Evolutionary conservation across 2,888 invertebrate genomes (phyloP), one percentile per base, ranked within the genome.

Genomic region (Epirrhoe alternata): DNA sequence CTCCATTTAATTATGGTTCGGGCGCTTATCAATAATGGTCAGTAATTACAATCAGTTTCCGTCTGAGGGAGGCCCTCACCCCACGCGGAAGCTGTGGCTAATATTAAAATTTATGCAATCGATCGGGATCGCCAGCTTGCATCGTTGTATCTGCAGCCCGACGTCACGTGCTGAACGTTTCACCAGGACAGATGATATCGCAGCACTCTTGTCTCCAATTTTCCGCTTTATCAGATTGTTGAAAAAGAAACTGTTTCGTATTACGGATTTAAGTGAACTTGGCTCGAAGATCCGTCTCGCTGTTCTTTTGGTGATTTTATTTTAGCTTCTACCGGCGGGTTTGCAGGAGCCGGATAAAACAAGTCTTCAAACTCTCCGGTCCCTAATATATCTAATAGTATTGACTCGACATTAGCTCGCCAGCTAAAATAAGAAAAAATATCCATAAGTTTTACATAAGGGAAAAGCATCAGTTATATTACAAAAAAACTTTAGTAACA

Each of bases 21-120:
- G 82, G 80, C 74, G 83, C 78, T 83, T 84, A 85, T 85, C 83
- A 84, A 83, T 85, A 80, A 84, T 82, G 77, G 78, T 74, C 77
- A 77, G 78, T 81, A 84, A 87, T 86, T 84, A 76, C 72, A 74
- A 73, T 70, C 74, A 68, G 72, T 73, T 73, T 74, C 52, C 63
- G 56, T 57, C 57, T 62, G 58, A 66, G 64, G 66, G 71, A 64
- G 64, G 69, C 54, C 47, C 47, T 47, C 47, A 14, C 16, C 47
- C 47, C 16, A 47, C 52, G 68, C 60, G 69, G 70, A 60, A 65
- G 64, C 70, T 68, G 72, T 70, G 73, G 75, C 74, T 79, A 79
- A 83, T 86, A 86, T 86, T 85, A 86, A 87, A 87, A 85, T 86
- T 81, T 86, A 86, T 86, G 86, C 83, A 83, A 86, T 87, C 85